Evolutionary conservation across 1,140 invertebrate species (phyloP).

Genomic region (Marisa cornuarietis): DNA sequence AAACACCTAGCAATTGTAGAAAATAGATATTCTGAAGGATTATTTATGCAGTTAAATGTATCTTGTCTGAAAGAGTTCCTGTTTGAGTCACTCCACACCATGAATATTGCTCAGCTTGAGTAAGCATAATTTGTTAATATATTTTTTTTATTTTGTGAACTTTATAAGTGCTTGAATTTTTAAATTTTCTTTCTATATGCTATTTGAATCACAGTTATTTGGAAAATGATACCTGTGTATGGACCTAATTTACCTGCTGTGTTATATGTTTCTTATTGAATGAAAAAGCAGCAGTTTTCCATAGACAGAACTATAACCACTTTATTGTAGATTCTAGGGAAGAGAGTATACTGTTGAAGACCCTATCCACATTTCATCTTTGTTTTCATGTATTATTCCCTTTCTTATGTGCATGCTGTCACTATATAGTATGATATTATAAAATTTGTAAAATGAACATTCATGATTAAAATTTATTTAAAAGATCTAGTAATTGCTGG

Average conservation of each 20-base stretch:
- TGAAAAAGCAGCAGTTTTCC: background rate
- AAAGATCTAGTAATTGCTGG: too few species aligned
- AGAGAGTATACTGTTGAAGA: too few species aligned
- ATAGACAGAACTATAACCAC: background rate
- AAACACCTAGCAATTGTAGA: too few species aligned
- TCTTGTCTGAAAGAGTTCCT: slow-evolving; percentile 7
- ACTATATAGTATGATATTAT: too few species aligned
- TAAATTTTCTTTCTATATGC: background rate
- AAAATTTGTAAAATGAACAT: too few species aligned
- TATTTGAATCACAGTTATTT: background rate
- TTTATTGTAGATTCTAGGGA: background rate
- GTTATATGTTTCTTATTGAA: too few species aligned
- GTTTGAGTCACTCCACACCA: background rate
- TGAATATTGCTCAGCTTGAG: slow-evolving; percentile 18
- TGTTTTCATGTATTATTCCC: background rate
- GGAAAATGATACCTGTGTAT: background rate
- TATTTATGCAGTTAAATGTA: too few species aligned
- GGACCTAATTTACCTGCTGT: background rate
- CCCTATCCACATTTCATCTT: too few species aligned
- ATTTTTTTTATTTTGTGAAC: background rate
- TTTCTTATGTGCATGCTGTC: background rate
- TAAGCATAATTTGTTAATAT: background rate
- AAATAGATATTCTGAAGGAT: too few species aligned
- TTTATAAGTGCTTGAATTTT: background rate
- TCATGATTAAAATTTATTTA: too few species aligned